Evolutionary conservation across 2,797 vertebrate species (phyloP), one percentile per base, ranked within the genome.

Genomic region (Tangara arthus): DNA sequence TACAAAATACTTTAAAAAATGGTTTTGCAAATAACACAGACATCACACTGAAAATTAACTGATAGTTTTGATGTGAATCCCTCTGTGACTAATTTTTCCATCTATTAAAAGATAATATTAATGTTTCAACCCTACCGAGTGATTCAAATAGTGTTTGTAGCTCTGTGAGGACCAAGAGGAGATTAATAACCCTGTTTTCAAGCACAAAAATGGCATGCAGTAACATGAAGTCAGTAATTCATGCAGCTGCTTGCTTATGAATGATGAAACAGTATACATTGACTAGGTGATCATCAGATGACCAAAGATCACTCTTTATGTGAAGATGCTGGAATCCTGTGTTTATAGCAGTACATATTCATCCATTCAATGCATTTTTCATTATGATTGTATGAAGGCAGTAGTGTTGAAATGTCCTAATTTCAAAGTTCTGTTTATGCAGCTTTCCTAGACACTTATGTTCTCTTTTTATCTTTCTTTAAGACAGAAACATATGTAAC

Each of bases 1-100:
- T 57, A 85, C 5, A 23, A 88, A 83, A 42, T 57, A 55, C 39
- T 80, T 64, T 3, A 21, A 69, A 89, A 85, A 85, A 82, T 32
- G 0, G 70, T 77, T 80, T 89, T 78, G 22, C 76, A 94, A 91
- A 60, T 59, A 93, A 44, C 63, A 87, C 44, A 57, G 90, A 61
- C 26, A 91, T 37, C n/a, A 60, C 53, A 64, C 27, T 72, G 47
- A 77, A 92, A 92, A 85, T 93, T 85, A 95, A 44, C 18, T 64
- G 37, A 87, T 71, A 91, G 34, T 92, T 94, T 87, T 91, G 81
- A 95, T 81, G n/a, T 75, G 61, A 91, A 89, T 91, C 87, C 87
- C 91, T 94, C 61, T 61, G 53, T 78, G 64, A 17, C 87, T 92
- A 42, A 60, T 71, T 95, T 92, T 68, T 76, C 32, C 70, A 27